A percentile compares a stretch with the other conserved stretches of the same genome.
Conservation (phyloP, 1,140 invertebrate species). For the Tyrophagus putrescentiae region DNA sequence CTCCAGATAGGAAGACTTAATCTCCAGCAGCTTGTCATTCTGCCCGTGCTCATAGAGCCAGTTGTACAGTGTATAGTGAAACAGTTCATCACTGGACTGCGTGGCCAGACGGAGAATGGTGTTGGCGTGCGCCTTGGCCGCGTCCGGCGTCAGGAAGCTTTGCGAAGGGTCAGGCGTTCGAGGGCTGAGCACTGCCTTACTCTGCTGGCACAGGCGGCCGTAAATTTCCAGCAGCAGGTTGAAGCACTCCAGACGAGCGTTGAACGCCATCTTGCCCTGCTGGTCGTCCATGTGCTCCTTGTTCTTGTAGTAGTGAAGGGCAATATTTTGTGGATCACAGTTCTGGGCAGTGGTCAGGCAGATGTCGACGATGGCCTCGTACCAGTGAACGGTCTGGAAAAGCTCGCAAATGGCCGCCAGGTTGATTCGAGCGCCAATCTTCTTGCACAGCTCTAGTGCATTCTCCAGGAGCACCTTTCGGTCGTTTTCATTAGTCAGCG, state of each 20-base stretch:
- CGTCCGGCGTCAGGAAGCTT: not conserved
- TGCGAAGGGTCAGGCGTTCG: not conserved
- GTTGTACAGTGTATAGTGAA: constrained; percentile 78
- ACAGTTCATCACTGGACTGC: constrained; percentile 57
- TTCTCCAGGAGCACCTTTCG: constrained; percentile 55
- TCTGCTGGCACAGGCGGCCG: constrained; percentile 49
- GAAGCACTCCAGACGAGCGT: constrained; percentile 64
- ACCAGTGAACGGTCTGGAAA: constrained; percentile 41
- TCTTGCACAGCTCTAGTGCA: constrained; percentile 67
- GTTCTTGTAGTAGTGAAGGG: constrained; percentile 63
- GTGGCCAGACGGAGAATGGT: constrained; percentile 37
- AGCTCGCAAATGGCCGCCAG: constrained; percentile 58
- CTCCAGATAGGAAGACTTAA: constrained; percentile 58
- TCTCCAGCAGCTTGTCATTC: constrained; percentile 56
- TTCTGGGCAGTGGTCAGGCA: constrained; percentile 64
- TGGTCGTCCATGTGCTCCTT: constrained; percentile 7
- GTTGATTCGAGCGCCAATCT: constrained; percentile 59
- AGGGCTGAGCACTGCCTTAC: constrained; percentile 20
- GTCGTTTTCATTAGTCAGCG: constrained; percentile 44
- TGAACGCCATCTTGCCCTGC: constrained; percentile 20
- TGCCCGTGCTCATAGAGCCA: constrained; percentile 73
- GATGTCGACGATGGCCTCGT: constrained; percentile 72
- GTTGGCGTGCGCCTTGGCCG: constrained; percentile 28
- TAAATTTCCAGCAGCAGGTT: constrained; percentile 65
- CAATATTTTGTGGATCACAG: constrained; percentile 71